Evolutionary conservation across 2,797 vertebrate species (phyloP).

Genomic region (Pantherophis alleghaniensis): DNA sequence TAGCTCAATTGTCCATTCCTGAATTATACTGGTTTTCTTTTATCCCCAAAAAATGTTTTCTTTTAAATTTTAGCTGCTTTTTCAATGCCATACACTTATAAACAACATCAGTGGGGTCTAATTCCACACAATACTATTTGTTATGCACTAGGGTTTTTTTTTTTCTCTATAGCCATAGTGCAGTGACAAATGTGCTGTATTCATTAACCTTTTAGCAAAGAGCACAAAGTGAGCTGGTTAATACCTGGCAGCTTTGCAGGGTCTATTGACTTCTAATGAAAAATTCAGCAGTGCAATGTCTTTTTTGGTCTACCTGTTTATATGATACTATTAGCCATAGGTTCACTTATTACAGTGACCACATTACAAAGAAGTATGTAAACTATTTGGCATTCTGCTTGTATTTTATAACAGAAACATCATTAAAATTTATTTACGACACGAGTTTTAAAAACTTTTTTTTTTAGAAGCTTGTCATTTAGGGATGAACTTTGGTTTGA

Average conservation of each 20-base stretch:
- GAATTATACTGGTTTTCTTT: neutral
- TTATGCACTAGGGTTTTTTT: conserved; percentile 59
- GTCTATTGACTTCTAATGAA: conserved; percentile 72
- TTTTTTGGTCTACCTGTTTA: conserved; percentile 57
- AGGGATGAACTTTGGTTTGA: conserved; percentile 54
- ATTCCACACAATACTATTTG: conserved; percentile 61
- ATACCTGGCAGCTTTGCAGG: conserved; percentile 67
- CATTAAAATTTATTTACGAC: conserved; percentile 64
- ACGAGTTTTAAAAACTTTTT: conserved; percentile 57
- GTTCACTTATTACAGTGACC: conserved; percentile 52
- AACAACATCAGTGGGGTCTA: conserved; percentile 36
- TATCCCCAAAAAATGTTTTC: fast-evolving
- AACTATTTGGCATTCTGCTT: conserved; percentile 30
- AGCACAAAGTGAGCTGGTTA: conserved; percentile 74
- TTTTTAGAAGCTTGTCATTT: conserved; percentile 39
- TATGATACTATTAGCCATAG: conserved; percentile 53
- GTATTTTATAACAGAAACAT: conserved; percentile 49
- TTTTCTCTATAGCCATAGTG: conserved; percentile 54
- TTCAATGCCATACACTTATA: conserved; percentile 7
- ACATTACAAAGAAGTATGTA: conserved; percentile 39
- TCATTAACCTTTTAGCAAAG: conserved; percentile 79
- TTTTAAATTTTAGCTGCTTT: conserved; percentile 20
- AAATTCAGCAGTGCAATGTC: conserved; percentile 63
- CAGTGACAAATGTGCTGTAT: conserved; percentile 73
- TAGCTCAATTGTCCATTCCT: neutral